Evolutionary conservation across 1,140 invertebrate genomes (phyloP), one percentile per base, ranked within the genome.

Genomic region (Trichonephila clavata): DNA sequence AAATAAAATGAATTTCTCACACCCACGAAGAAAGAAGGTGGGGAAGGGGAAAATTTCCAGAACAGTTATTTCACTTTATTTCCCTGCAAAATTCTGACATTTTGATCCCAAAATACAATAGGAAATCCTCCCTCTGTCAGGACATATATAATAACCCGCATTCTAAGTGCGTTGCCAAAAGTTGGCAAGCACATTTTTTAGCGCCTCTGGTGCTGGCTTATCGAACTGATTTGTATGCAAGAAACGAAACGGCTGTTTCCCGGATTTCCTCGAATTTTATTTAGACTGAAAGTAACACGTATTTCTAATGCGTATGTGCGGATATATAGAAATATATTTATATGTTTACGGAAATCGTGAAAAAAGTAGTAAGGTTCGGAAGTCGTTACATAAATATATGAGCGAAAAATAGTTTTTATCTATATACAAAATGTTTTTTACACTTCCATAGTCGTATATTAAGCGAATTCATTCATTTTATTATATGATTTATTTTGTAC

Each of bases 101-200:
- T 93, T 88, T 93, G 92, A 93, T 93, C 92, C 86, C 32, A 20
- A 88, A 93, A 93, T 88, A 88, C 86, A 87, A 84, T 32, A 57
- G 68, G 7, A 88, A 93, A 93, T 93, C 92, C 86, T 59, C 61
- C n/a, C 32, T 50, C 39, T 93, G 92, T 93, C 92, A 93, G 84
- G 71, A 87, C 86, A 87, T 93, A 93, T 93, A 93, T 93, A 93
- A 93, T 93, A 93, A 93, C 84, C n/a, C 86, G 68, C 21, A 80
- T 84, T 86, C 91, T 65, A 92, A 84, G 81, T n/a, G 61, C 60
- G 59, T 57, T 84, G 90, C 81, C 81, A 92, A 80, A 90, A 65
- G 50, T 59, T 80, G 24, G 20, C 63, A 57, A 84, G 84, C 61
- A 86, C 60, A 83, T 83, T 83, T 83, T 83, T 83, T 59, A 83